These are phyloP conservation scores for Nothoprocta pentlandii DNA, from an alignment of 2,113 vertebrate genomes.

Conservation along the genomic window DNA sequence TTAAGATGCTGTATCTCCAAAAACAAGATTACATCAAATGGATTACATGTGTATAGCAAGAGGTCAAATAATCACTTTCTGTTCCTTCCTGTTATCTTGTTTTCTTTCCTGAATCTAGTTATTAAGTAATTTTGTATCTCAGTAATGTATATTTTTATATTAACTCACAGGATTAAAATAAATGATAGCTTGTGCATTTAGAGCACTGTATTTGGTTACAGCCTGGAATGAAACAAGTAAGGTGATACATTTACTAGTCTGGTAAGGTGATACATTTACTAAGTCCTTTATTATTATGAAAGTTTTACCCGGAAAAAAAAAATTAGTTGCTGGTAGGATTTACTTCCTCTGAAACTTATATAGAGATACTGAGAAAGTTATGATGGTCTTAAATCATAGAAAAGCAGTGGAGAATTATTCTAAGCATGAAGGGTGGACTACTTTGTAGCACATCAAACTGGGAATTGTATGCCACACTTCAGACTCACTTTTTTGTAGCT, in stretches of 20 bases:
- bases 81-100: neutral
- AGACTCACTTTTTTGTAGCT: neutral
- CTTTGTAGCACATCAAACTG: neutral
- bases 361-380: neutral
- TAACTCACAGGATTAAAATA: neutral
- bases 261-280: accelerated
- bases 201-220: neutral
- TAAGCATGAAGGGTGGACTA: accelerated
- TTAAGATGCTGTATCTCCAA: neutral
- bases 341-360: neutral
- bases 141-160: neutral
- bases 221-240: accelerated
- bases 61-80: neutral
- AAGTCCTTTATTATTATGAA: neutral
- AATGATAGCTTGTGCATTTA: accelerated
- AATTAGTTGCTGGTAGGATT: neutral
- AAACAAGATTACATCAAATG: neutral
- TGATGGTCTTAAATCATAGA: neutral
- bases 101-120: neutral
- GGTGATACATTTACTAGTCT: neutral
- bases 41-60: accelerated
- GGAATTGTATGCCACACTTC: neutral
- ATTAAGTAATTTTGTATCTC: neutral
- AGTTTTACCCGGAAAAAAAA: neutral
- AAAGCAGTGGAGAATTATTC: neutral